Evolutionary conservation across 2,888 invertebrate genomes (phyloP), one percentile per base, ranked within the genome.

Genomic region (Stegana nigrithorax): DNA sequence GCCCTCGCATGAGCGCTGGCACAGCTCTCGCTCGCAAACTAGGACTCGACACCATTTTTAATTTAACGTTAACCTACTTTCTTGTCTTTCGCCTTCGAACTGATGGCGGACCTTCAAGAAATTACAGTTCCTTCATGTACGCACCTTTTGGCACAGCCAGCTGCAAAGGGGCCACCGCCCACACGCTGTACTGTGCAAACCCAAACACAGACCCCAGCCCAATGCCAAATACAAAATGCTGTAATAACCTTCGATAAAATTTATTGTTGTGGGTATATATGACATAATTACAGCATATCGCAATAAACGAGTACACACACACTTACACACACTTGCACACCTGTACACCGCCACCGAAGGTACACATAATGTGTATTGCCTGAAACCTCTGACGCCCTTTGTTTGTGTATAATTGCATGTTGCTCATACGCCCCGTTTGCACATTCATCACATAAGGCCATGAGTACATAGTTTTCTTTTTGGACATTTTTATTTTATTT

Each of bases 31-130:
- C 21, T 23, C n/a, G 19, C 66, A 69, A 81, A 73, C 75, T 71
- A 77, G 80, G 73, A 70, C 80, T 73, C 70, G 75, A 58, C 68
- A 69, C 67, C 75, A 73, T 78, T 78, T 73, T 63, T 61, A 69
- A 81, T 77, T 71, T 77, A 77, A 70, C 62, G 69, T 65, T 78
- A 79, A 77, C 78, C 81, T 67, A 81, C 72, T 81, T 81, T 70
- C 61, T 17, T 39, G 55, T 65, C 62, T 19, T 42, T 59, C 29
- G 59, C 59, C 59, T 47, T 57, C 36, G 26, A 32, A 7, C 14
- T 57, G 23, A 2, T 19, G 45, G 29, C 14, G 21, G 4, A 26
- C 21, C 42, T 47, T 44, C 44, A 42, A 51, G 51, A 29, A 27
- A 51, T 5, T 12, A 39, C 14, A 39, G 5, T 39, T 8, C 2